Conservation (phyloP, 2,113 vertebrate species). For the Lepus europaeus region DNA sequence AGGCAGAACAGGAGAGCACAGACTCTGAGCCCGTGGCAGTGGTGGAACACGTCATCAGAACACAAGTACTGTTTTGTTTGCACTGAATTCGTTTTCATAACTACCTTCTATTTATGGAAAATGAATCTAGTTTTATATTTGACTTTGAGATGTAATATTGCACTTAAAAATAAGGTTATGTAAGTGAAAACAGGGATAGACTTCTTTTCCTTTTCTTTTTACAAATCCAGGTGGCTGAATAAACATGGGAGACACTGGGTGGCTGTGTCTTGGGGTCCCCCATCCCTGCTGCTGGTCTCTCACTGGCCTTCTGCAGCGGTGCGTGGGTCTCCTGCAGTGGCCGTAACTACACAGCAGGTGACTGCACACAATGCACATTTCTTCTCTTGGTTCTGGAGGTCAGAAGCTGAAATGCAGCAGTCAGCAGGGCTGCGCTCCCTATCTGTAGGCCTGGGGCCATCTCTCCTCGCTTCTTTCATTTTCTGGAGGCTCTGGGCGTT, state of each 20-base stretch:
- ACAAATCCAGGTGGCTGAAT: background rate
- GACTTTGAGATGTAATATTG: constrained; percentile 17
- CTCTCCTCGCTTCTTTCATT: background rate
- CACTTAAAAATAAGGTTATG: constrained; percentile 32
- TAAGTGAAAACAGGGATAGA: constrained; percentile 21
- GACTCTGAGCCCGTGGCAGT: background rate
- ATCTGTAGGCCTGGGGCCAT: too few species aligned
- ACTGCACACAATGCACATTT: background rate
- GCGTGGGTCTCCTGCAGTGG: background rate
- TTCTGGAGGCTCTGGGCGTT: background rate
- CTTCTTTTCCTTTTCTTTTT: too few species aligned
- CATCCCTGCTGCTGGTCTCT: background rate
- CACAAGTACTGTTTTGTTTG: background rate
- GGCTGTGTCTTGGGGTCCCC: background rate
- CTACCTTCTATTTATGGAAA: constrained; percentile 14
- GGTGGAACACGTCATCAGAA: background rate
- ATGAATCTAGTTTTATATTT: constrained; percentile 46
- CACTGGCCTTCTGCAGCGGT: rapidly evolving
- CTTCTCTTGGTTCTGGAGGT: background rate
- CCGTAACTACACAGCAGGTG: background rate
- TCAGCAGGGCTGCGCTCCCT: background rate
- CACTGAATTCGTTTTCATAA: constrained; percentile 14
- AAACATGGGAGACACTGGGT: background rate
- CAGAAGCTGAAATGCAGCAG: background rate
- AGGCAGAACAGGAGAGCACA: background rate